Evolutionary conservation across 1,140 invertebrate genomes (phyloP).

Genomic region (Stegodyphus mimosarum): DNA sequence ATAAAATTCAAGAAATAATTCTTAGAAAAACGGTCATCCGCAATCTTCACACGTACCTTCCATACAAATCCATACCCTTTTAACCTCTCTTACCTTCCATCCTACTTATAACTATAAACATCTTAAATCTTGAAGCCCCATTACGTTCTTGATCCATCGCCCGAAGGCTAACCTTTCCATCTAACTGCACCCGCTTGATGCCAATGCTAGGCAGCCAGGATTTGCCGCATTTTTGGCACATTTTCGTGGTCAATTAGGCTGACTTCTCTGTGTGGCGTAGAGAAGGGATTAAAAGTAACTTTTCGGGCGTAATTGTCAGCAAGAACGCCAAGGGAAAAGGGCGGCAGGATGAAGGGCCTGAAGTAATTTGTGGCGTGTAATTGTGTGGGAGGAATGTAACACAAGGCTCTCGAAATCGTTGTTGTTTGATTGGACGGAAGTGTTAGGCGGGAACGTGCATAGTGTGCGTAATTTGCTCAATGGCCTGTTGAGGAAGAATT

Average conservation of each 20-base stretch:
- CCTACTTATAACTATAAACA: no score
- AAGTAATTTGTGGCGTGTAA: conserved; percentile 35
- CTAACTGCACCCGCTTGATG: no score
- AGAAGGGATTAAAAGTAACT: conserved; percentile 38
- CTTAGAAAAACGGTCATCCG: no score
- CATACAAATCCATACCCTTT: no score
- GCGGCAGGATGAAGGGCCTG: not conserved
- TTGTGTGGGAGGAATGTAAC: conserved; percentile 39
- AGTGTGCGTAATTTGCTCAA: conserved; percentile 21
- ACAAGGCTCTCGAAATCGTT: conserved; percentile 4
- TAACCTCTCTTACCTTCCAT: no score
- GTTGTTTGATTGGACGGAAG: conserved; percentile 33
- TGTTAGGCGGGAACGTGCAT: conserved; percentile 16
- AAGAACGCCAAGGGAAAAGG: conserved; percentile 6
- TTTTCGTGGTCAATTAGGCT: conserved; percentile 41
- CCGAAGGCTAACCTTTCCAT: not conserved
- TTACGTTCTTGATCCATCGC: not conserved
- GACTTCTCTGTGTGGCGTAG: not conserved
- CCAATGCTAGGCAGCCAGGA: no score
- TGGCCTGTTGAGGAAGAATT: not conserved
- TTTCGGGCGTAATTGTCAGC: conserved; percentile 33
- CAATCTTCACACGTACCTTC: no score
- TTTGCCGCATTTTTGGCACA: not conserved
- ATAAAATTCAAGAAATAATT: no score
- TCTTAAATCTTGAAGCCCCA: no score